A percentile compares a stretch with the other conserved stretches of the same genome.
phyloP scores from a whole-genome alignment of 2,888 invertebrate species.

The Prenolepis imparis region DNA sequence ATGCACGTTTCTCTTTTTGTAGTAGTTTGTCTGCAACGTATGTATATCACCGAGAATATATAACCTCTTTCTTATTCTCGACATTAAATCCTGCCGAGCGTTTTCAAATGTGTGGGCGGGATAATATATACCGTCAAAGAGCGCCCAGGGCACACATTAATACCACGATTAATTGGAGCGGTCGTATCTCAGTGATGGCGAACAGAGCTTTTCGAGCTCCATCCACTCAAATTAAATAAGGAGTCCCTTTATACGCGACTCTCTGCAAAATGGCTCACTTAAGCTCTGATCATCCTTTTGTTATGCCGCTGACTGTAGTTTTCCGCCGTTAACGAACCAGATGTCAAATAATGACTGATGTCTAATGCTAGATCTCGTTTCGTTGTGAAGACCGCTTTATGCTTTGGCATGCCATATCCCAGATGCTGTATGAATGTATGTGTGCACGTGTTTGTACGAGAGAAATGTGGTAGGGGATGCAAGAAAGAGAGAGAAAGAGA shows the following conservation, averaged over 20 bases:
- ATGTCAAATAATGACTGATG: conserved; percentile 39
- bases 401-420: conserved; percentile 65
- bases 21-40: neutral
- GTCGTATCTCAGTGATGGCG: conserved; percentile 36
- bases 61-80: conserved; percentile 1
- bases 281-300: conserved; percentile 43
- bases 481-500: conserved; percentile 15
- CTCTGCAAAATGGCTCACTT: conserved; percentile 55
- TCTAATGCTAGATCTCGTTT: conserved; percentile 47
- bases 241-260: conserved; percentile 45
- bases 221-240: conserved; percentile 57
- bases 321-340: conserved; percentile 45
- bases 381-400: conserved; percentile 78
- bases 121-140: conserved; percentile 27
- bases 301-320: conserved; percentile 33
- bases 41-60: neutral
- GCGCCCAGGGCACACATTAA: conserved; percentile 31
- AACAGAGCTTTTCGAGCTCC: conserved; percentile 30
- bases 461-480: conserved; percentile 13
- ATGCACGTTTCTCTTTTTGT: neutral
- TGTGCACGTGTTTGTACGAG: neutral
- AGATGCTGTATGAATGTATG: neutral
- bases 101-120: neutral
- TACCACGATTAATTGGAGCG: conserved; percentile 48
- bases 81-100: conserved; percentile 8